phyloP scores from a whole-genome alignment of 2,888 invertebrate genomes.

The Creontiades dilutus region DNA sequence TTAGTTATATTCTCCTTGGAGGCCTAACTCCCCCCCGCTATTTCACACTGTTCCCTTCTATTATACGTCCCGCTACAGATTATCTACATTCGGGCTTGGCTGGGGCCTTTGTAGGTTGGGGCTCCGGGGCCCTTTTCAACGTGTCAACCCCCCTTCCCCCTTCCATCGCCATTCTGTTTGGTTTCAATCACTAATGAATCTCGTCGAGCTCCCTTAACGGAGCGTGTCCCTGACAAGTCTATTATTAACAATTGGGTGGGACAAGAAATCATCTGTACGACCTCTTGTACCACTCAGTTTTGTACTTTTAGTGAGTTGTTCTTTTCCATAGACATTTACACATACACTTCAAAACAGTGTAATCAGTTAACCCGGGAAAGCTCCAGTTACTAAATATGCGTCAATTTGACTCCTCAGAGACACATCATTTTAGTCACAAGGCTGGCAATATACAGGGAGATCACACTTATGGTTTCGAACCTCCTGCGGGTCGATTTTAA shows the following conservation, averaged over 20 bases:
- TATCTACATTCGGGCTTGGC: constrained; percentile 47
- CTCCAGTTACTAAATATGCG: too few relatives aligned
- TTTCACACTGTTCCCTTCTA: background rate
- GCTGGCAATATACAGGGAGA: too few relatives aligned
- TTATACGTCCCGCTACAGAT: constrained; percentile 8
- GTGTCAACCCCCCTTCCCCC: background rate
- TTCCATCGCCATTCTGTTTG: background rate
- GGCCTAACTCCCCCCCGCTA: background rate
- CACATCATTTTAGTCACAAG: too few relatives aligned
- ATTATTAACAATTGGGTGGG: constrained; percentile 23
- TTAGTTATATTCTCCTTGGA: constrained; percentile 45
- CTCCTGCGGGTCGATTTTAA: too few relatives aligned
- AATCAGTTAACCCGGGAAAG: too few relatives aligned
- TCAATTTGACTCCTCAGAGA: too few relatives aligned
- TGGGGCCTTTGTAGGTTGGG: background rate
- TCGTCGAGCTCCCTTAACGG: background rate
- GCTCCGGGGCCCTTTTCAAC: constrained; percentile 19
- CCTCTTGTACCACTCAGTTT: too few relatives aligned
- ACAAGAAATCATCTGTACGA: background rate
- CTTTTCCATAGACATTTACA: too few relatives aligned
- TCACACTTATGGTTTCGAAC: too few relatives aligned
- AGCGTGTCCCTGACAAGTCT: constrained; percentile 33
- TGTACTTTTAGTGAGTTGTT: too few relatives aligned
- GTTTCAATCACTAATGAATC: constrained; percentile 52
- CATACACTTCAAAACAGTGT: too few relatives aligned